Conservation (phyloP, 1,140 invertebrate species). For the Choristoneura fumiferana region DNA sequence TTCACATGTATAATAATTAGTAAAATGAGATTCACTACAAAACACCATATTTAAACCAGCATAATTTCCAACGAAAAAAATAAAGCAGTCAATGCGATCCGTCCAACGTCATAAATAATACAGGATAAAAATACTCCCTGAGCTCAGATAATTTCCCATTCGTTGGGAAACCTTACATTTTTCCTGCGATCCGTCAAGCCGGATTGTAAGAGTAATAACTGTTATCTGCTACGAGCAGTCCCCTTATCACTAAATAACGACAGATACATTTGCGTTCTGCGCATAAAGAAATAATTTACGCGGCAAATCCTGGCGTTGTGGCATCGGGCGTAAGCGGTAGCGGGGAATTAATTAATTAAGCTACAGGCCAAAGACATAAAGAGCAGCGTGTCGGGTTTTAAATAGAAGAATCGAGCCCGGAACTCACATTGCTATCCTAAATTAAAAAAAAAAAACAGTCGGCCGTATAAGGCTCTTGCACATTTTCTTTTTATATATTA, state of each 20-base stretch:
- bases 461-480: too few species aligned
- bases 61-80: not conserved
- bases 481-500: not conserved
- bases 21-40: too few species aligned
- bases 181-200: conserved; percentile 1
- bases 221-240: conserved; percentile 1
- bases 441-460: too few species aligned
- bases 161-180: not conserved
- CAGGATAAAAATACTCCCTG: conserved; percentile 1
- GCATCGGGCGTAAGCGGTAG: conserved; percentile 26
- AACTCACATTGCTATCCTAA: too few species aligned
- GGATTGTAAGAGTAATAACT: conserved; percentile 5
- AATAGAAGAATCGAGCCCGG: too few species aligned
- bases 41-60: too few species aligned
- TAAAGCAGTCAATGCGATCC: not conserved
- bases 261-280: conserved; percentile 67
- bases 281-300: conserved; percentile 75
- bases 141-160: conserved; percentile 6
- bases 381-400: too few species aligned
- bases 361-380: too few species aligned
- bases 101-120: too few species aligned
- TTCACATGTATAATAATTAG: too few species aligned
- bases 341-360: conserved; percentile 11
- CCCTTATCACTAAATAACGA: conserved; percentile 25
- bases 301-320: conserved; percentile 46